Conservation (phyloP, 1,140 invertebrate species). For the Neotoxoptera formosana region DNA sequence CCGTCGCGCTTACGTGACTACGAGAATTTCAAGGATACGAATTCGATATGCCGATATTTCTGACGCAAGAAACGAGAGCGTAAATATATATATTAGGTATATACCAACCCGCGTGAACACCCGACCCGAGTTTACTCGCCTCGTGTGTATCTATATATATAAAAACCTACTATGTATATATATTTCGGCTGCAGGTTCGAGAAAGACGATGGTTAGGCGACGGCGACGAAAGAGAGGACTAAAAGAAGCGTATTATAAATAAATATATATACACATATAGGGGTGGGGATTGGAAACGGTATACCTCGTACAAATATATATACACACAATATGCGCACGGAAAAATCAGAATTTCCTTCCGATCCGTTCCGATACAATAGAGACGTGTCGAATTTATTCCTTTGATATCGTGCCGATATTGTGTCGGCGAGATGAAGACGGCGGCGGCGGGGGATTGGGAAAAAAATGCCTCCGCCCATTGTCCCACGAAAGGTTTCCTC, state of each 20-base stretch:
- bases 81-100: background rate
- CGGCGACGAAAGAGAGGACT: background rate
- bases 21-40: conserved; percentile 46
- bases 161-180: background rate
- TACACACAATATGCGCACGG: background rate
- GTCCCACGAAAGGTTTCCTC: background rate
- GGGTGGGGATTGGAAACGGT: background rate
- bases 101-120: background rate
- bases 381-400: conserved; percentile 57
- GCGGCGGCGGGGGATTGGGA: background rate
- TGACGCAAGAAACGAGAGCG: conserved; percentile 34
- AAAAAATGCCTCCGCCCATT: conserved; percentile 34
- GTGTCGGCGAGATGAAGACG: background rate
- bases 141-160: background rate
- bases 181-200: background rate
- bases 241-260: background rate
- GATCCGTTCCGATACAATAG: conserved; percentile 57
- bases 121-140: background rate
- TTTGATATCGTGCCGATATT: conserved; percentile 53
- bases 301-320: background rate
- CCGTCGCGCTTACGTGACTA: conserved; percentile 46
- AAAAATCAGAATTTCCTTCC: conserved; percentile 57
- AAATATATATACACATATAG: background rate
- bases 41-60: conserved; percentile 51
- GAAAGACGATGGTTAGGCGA: background rate